Conservation (phyloP, 2,113 vertebrate species). For the Laticauda colubrina region DNA sequence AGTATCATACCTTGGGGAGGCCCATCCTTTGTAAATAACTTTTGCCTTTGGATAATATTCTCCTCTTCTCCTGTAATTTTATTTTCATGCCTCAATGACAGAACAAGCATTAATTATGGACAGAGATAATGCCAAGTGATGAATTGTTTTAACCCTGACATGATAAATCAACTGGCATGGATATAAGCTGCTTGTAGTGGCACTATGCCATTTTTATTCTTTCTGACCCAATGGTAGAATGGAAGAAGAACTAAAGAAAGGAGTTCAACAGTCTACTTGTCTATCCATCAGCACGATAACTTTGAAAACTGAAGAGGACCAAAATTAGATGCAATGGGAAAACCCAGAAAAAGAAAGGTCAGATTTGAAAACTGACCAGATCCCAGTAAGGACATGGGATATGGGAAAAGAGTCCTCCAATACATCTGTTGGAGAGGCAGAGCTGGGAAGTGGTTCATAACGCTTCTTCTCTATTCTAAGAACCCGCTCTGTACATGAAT, state of each 20-base stretch:
- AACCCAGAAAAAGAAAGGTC: neutral
- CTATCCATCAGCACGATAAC: neutral
- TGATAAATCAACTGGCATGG: slow-evolving; percentile 54
- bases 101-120: slow-evolving; percentile 43
- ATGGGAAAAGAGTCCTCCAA: neutral
- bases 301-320: neutral
- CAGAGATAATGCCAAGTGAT: slow-evolving; percentile 47
- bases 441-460: neutral
- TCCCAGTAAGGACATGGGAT: neutral
- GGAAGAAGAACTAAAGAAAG: neutral
- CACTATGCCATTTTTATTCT: slow-evolving; percentile 35
- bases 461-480: neutral
- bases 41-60: slow-evolving; percentile 34
- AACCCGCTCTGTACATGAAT: neutral
- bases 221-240: slow-evolving; percentile 33
- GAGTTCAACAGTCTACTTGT: neutral
- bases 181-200: slow-evolving; percentile 15
- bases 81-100: slow-evolving; percentile 29
- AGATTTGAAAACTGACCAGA: neutral
- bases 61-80: slow-evolving; percentile 25
- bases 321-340: neutral
- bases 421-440: neutral
- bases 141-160: slow-evolving; percentile 47
- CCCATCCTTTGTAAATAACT: slow-evolving; percentile 31
- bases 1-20: slow-evolving; percentile 33